Evolutionary conservation across 1,140 invertebrate species (phyloP).

Genomic region (Akabosia matsudoensis): DNA sequence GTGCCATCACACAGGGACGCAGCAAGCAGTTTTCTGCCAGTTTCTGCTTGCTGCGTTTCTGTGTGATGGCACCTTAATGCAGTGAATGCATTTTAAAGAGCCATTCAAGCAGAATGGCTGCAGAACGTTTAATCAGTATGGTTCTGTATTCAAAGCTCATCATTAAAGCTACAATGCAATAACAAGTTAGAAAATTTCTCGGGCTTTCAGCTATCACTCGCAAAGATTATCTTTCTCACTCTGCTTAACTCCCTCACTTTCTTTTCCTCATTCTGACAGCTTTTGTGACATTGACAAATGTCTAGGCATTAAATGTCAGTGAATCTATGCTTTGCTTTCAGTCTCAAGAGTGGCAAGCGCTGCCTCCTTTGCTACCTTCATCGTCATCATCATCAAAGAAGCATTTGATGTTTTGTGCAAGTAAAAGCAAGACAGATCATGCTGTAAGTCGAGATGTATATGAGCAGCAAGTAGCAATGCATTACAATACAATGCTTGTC

Average conservation of each 20-base stretch:
- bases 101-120: too few relatives aligned
- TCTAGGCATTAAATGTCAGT: conserved; percentile 13
- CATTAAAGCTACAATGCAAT: too few relatives aligned
- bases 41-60: too few relatives aligned
- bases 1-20: too few relatives aligned
- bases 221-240: not conserved
- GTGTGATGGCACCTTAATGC: too few relatives aligned
- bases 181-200: too few relatives aligned
- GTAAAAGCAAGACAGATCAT: not conserved
- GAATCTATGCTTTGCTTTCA: not conserved
- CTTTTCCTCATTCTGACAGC: conserved; percentile 15
- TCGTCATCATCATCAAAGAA: not conserved
- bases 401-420: not conserved
- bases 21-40: too few relatives aligned
- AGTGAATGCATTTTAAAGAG: too few relatives aligned
- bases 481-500: not conserved
- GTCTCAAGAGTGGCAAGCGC: too few relatives aligned
- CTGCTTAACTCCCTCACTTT: not conserved
- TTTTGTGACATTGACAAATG: conserved; percentile 20
- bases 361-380: not conserved
- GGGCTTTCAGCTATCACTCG: not conserved
- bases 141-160: too few relatives aligned
- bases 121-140: too few relatives aligned
- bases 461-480: not conserved
- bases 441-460: too few relatives aligned